These are phyloP conservation scores for Sarcophaga subvicina DNA, from an alignment of 2,888 invertebrate species.

Conservation along the genomic window DNA sequence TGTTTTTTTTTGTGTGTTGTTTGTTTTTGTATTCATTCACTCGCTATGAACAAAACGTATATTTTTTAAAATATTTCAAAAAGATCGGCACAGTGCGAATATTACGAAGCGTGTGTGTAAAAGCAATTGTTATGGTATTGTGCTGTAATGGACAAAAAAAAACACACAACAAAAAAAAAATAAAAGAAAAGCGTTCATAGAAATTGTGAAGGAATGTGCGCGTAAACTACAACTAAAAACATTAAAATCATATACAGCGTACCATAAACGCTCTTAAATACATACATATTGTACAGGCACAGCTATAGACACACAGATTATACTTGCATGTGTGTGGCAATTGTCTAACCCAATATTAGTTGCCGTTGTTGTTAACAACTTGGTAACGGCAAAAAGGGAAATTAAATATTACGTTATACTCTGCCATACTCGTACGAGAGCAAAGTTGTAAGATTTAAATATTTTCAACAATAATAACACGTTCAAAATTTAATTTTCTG, in stretches of 20 bases:
- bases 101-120: constrained; percentile 7
- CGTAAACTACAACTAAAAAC: constrained; percentile 45
- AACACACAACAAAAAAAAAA: constrained; percentile 43
- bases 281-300: too few species aligned
- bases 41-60: constrained; percentile 10
- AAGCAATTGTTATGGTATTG: constrained; percentile 17
- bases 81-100: background rate
- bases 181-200: constrained; percentile 14
- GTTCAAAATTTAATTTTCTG: constrained; percentile 3
- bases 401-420: constrained; percentile 52
- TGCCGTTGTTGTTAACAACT: constrained; percentile 67
- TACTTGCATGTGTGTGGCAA: constrained; percentile 7
- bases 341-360: constrained; percentile 64
- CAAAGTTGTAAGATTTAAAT: constrained; percentile 56
- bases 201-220: constrained; percentile 62
- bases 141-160: constrained; percentile 52
- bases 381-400: constrained; percentile 69
- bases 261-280: background rate
- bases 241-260: constrained; percentile 1
- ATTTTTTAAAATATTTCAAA: background rate
- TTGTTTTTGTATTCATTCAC: background rate
- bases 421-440: background rate
- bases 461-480: constrained; percentile 41
- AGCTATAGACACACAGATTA: too few species aligned
- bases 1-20: constrained; percentile 24